Conservation (phyloP, 1,140 invertebrate species). For the Hestina assimilis region DNA sequence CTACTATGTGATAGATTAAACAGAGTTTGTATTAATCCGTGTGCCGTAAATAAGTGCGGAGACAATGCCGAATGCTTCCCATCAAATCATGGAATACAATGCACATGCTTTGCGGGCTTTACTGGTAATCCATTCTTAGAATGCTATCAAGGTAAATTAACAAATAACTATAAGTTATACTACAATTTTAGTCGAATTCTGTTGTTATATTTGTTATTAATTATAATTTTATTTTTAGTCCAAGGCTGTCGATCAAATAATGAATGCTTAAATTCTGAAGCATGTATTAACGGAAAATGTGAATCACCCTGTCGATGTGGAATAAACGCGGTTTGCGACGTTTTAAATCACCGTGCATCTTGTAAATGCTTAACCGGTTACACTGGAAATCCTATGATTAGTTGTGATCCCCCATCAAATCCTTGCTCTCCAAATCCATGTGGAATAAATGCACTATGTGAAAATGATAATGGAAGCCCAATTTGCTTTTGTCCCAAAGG, state of each 20-base stretch:
- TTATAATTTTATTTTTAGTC: slow-evolving; percentile 61
- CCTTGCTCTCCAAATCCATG: slow-evolving; percentile 92
- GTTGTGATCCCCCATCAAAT: slow-evolving; percentile 82
- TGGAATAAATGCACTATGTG: slow-evolving; percentile 89
- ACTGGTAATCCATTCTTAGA: slow-evolving; percentile 88
- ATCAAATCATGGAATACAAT: slow-evolving; percentile 87
- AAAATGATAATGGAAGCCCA: slow-evolving; percentile 90
- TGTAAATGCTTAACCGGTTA: slow-evolving; percentile 89
- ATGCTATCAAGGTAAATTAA: slow-evolving; percentile 82
- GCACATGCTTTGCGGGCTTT: slow-evolving; percentile 87
- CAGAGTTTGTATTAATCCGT: slow-evolving; percentile 90
- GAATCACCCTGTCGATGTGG: slow-evolving; percentile 88
- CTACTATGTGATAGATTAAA: slow-evolving; percentile 90
- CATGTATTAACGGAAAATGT: slow-evolving; percentile 87
- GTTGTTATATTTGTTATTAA: neutral
- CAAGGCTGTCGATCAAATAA: slow-evolving; percentile 84
- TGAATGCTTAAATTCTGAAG: slow-evolving; percentile 84
- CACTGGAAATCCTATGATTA: slow-evolving; percentile 82
- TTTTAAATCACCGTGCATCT: slow-evolving; percentile 83
- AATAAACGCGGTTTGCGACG: slow-evolving; percentile 86
- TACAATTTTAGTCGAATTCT: too few species aligned
- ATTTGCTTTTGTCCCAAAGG: slow-evolving; percentile 94
- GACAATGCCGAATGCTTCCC: slow-evolving; percentile 89
- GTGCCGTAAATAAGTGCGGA: slow-evolving; percentile 89
- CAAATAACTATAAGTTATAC: too few species aligned